Conservation (phyloP, 2,888 invertebrate genomes). For the Oscheius sp. region DNA sequence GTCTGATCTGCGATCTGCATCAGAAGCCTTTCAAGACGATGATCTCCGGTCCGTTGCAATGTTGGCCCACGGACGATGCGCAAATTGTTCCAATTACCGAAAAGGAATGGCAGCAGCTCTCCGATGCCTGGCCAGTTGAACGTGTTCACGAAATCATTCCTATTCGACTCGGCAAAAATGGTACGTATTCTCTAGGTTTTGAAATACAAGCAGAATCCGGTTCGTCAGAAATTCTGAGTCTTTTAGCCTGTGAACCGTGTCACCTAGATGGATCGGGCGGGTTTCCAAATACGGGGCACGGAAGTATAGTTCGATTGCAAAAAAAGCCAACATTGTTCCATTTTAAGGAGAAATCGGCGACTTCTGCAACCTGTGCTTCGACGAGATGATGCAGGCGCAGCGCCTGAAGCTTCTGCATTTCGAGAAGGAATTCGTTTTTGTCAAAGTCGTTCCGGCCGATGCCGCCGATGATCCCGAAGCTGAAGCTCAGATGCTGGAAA, state of each 20-base stretch:
- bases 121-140: constrained; percentile 15
- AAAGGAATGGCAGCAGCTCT: constrained; percentile 48
- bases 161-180: not conserved
- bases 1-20: constrained; percentile 46
- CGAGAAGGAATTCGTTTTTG: constrained; percentile 56
- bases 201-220: too few relatives aligned
- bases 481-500: not conserved
- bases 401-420: constrained; percentile 44
- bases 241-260: too few relatives aligned
- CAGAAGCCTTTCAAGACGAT: constrained; percentile 30
- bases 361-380: constrained; percentile 49
- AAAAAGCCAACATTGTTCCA: too few relatives aligned
- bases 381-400: constrained; percentile 38
- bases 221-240: too few relatives aligned
- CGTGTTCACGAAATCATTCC: not conserved
- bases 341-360: constrained; percentile 39
- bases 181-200: not conserved
- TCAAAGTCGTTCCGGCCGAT: constrained; percentile 58
- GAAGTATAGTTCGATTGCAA: too few relatives aligned
- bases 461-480: not conserved
- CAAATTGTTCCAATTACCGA: constrained; percentile 44
- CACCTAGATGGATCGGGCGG: too few relatives aligned
- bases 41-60: not conserved
- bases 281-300: too few relatives aligned
- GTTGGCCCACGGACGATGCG: constrained; percentile 17